phyloP scores from a whole-genome alignment of 2,113 vertebrate genomes.

The Perca flavescens region DNA sequence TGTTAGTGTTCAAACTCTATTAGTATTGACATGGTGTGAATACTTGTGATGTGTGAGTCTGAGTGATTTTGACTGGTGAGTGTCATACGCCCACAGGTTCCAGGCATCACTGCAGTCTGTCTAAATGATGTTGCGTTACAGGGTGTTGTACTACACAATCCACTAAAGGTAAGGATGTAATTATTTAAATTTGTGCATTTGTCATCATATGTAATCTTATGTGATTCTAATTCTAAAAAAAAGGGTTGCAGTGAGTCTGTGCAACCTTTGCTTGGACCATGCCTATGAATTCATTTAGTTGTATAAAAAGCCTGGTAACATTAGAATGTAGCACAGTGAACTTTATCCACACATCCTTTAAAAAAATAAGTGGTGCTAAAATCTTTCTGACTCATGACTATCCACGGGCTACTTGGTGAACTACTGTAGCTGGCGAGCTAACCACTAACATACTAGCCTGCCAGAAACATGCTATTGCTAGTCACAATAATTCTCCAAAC shows the following conservation, averaged over 20 bases:
- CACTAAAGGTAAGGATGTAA: background rate
- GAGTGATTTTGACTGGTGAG: slow-evolving; percentile 63
- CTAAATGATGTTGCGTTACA: slow-evolving; percentile 48
- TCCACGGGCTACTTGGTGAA: background rate
- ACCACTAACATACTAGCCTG: background rate
- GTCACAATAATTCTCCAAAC: no score
- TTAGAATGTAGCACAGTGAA: background rate
- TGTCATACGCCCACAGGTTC: slow-evolving; percentile 60
- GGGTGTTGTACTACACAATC: slow-evolving; percentile 7
- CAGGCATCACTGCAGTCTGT: slow-evolving; percentile 37
- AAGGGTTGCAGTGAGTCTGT: background rate
- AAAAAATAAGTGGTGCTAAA: background rate
- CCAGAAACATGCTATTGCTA: no score
- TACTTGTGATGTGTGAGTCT: slow-evolving; percentile 68
- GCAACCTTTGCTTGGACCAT: background rate
- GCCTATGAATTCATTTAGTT: background rate
- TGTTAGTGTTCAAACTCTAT: slow-evolving; percentile 47
- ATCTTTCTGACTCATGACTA: background rate
- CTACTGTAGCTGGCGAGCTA: background rate
- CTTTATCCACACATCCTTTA: background rate
- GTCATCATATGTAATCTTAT: background rate
- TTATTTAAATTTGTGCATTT: background rate
- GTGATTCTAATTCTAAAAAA: slow-evolving; percentile 1
- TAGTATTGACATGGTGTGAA: slow-evolving; percentile 42
- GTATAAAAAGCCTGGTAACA: background rate